Evolutionary conservation across 2,888 invertebrate genomes (phyloP), one percentile per base, ranked within the genome.

Genomic region (Muschampia staudingeri): DNA sequence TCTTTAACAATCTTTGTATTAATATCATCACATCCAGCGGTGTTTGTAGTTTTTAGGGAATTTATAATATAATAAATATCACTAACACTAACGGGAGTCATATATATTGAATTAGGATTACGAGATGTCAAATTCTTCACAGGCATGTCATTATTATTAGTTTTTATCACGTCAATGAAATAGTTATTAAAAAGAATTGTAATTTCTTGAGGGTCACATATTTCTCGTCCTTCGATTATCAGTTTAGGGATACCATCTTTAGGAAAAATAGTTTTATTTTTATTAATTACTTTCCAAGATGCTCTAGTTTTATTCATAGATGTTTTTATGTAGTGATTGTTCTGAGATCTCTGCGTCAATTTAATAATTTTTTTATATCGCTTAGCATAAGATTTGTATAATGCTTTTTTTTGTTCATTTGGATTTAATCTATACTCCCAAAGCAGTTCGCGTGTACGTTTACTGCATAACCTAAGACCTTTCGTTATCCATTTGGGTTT

Each of bases 11-110:
- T 25, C 25, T 25, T 25, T 25, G 25, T 25, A 25, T 0, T 25
- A 25, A 25, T 25, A 25, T 25, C 25, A 25, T 76, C 76, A 16
- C 2, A 30, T 0, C 76, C 76, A 34, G 37, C 4, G 14, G 67
- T 76, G 14, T 67, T 67, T n/a, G 76, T 30, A 44, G 65, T 30
- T 34, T 76, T 76, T 67, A 76, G 42, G 0, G 76, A 44, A 14
- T 9, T 12, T 7, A 76, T 67, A 30, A 76, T 65, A 16, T 6
- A 44, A 16, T 76, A 9, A 1, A 76, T 67, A 65, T 76, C 44
- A 76, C 4, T 11, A 0, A 65, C 65, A n/a, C 11, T 56, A 2
- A 30, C 67, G 0, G 76, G 44, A 30, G 44, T 67, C 65, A 76
- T 7, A 30, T 65, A 76, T 9, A 76, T 44, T n/a, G 76, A 19